Evolutionary conservation across 2,113 vertebrate species (phyloP).

Genomic region (Nanorana parkeri): DNA sequence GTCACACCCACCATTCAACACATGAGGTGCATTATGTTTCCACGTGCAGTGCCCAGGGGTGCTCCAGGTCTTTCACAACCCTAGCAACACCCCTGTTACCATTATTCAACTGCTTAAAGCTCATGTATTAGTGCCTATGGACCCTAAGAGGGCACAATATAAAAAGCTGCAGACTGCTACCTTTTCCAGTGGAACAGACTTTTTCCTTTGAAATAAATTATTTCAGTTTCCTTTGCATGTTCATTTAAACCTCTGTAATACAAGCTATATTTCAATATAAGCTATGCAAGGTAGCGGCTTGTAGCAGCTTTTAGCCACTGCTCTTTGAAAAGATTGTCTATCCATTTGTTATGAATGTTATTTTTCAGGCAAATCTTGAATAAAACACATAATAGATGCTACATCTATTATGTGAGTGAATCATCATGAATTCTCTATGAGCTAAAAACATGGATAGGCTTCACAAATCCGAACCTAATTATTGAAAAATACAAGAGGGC

Average conservation of each 20-base stretch:
- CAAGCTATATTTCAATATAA: not conserved
- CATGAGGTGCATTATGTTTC: too few relatives aligned
- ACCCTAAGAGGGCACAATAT: too few relatives aligned
- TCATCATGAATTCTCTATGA: slow-evolving; percentile 58
- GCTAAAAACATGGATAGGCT: slow-evolving; percentile 58
- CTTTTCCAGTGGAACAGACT: not conserved
- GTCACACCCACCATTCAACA: too few relatives aligned
- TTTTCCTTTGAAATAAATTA: not conserved
- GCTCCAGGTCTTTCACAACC: too few relatives aligned
- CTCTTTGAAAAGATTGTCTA: not conserved
- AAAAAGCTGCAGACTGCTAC: not conserved
- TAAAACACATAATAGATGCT: slow-evolving; percentile 34
- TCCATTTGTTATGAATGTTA: slow-evolving; percentile 17
- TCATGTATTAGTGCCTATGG: too few relatives aligned
- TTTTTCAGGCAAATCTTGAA: slow-evolving; percentile 30
- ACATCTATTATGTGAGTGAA: slow-evolving; percentile 39
- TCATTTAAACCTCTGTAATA: not conserved
- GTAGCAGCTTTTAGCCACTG: not conserved
- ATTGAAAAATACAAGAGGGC: slow-evolving; percentile 59
- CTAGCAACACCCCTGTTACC: too few relatives aligned
- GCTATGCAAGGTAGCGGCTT: not conserved
- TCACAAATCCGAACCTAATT: slow-evolving; percentile 59
- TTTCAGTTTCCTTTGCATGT: not conserved
- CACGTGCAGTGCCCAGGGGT: too few relatives aligned
- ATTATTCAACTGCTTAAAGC: too few relatives aligned